Evolutionary conservation across 2,797 vertebrate species (phyloP), one percentile per base, ranked within the genome.

Genomic region (Phalloptychus januarius): DNA sequence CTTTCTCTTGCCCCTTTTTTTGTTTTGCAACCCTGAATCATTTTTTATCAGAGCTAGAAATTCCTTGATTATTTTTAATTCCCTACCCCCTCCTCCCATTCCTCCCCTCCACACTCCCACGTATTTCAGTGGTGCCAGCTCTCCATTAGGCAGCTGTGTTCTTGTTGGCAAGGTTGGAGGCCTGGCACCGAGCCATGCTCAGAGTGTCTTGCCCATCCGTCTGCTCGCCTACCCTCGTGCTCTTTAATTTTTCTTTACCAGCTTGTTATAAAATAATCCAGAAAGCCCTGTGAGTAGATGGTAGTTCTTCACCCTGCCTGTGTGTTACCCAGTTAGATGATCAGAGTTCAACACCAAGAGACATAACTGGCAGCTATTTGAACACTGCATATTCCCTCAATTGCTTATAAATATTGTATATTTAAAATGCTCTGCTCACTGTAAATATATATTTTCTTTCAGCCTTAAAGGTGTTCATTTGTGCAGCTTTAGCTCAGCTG

Each of bases 81-180:
- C 15, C 11, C 18, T 13, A 15, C 10, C 67, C 23, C 63, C 54
- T 33, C n/a, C 52, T 52, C 70, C 67, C 1, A 0, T 61, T 33
- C 58, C 52, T 25, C 13, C 48, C 28, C 77, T 65, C 76, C 71
- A 77, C 42, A 5, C 87, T 78, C 83, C 87, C 86, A 63, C 71
- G 36, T 91, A 83, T 78, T 84, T 84, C 48, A 33, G 93, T 92
- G 86, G 95, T 93, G 96, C 97, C 96, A 96, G 96, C 93, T 95
- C 97, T 96, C 97, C 97, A 97, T 97, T 97, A 97, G 96, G 96
- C 97, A 97, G 96, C 97, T 97, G 96, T 97, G 96, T 95, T 95
- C 95, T 95, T 89, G 86, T 90, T 96, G 95, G 95, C 93, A 86
- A 84, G 81, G 87, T 88, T 94, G 90, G 91, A 87, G 83, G 89